Percentiles rank a stretch among this genome's conserved stretches.
phyloP scores from a whole-genome alignment of 1,140 invertebrate species.

The Micrasema minimum region DNA sequence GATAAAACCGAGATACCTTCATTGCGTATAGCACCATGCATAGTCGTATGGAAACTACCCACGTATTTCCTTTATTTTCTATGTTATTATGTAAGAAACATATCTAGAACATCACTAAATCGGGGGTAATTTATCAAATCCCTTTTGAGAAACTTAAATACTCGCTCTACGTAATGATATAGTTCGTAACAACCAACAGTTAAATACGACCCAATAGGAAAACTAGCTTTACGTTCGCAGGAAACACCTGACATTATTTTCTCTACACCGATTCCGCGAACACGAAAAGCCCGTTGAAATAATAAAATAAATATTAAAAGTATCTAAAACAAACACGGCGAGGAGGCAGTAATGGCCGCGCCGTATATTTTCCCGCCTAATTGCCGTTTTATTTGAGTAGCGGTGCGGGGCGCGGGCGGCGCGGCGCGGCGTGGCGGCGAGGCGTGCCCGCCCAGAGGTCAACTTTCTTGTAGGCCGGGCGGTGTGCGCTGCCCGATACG shows the following conservation, averaged over 20 bases:
- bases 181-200: too few species aligned
- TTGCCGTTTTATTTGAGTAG: slow-evolving; percentile 52
- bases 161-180: too few species aligned
- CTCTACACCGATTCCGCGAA: slow-evolving; percentile 11
- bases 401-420: slow-evolving; percentile 32
- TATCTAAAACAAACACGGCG: slow-evolving; percentile 36
- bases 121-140: too few species aligned
- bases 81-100: too few species aligned
- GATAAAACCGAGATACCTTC: too few species aligned
- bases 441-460: slow-evolving; percentile 51
- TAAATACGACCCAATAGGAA: too few species aligned
- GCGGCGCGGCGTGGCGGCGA: slow-evolving; percentile 1
- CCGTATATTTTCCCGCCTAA: slow-evolving; percentile 49
- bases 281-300: slow-evolving; percentile 39
- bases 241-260: slow-evolving; percentile 20
- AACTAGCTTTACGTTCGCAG: background rate
- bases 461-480: slow-evolving; percentile 41
- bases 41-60: too few species aligned
- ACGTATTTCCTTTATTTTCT: too few species aligned
- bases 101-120: too few species aligned
- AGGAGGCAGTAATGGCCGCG: slow-evolving; percentile 17
- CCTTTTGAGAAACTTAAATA: too few species aligned
- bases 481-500: too few species aligned
- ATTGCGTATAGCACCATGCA: too few species aligned
- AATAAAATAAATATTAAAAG: slow-evolving; percentile 42